Conservation (phyloP, 2,888 invertebrate species). For the Heterodera filipjevi region DNA sequence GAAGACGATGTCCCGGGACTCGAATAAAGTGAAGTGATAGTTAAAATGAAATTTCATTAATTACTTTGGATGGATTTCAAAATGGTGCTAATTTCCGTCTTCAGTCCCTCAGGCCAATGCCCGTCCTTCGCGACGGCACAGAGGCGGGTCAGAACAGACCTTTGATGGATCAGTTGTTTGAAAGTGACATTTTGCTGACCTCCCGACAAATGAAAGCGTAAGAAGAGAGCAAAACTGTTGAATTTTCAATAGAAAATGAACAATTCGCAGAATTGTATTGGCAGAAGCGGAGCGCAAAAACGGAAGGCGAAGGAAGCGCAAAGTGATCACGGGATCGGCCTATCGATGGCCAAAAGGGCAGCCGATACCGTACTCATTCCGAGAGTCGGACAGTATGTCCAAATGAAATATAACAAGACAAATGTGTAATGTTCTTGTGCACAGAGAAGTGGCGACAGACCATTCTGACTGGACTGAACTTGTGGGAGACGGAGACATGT, state of each 20-base stretch:
- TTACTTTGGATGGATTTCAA: background rate
- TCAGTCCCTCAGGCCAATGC: slow-evolving; percentile 45
- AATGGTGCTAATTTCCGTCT: slow-evolving; percentile 1
- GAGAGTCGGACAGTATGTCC: slow-evolving; percentile 56
- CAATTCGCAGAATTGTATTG: slow-evolving; percentile 47
- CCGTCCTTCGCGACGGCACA: slow-evolving; percentile 53
- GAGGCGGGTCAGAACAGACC: slow-evolving; percentile 57
- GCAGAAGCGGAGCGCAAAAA: slow-evolving; percentile 46
- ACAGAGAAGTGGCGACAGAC: slow-evolving; percentile 56
- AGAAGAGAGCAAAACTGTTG: slow-evolving; percentile 10
- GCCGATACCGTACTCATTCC: slow-evolving; percentile 57
- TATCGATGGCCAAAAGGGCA: slow-evolving; percentile 58
- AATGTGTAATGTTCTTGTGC: slow-evolving; percentile 11
- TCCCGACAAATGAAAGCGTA: slow-evolving; percentile 40
- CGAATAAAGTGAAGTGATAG: slow-evolving; percentile 26
- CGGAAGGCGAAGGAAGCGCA: slow-evolving; percentile 46
- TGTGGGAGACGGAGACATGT: slow-evolving; percentile 63
- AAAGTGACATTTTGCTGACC: slow-evolving; percentile 60
- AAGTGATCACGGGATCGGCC: slow-evolving; percentile 61
- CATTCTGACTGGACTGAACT: slow-evolving; percentile 50
- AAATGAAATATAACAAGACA: background rate
- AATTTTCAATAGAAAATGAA: background rate
- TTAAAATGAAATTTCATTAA: no score
- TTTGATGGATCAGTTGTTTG: slow-evolving; percentile 59
- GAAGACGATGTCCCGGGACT: slow-evolving; percentile 45